A percentile compares a stretch with the other conserved stretches of the same genome.
Conservation (phyloP, 2,797 vertebrate genomes). For the Staurois parvus region DNA sequence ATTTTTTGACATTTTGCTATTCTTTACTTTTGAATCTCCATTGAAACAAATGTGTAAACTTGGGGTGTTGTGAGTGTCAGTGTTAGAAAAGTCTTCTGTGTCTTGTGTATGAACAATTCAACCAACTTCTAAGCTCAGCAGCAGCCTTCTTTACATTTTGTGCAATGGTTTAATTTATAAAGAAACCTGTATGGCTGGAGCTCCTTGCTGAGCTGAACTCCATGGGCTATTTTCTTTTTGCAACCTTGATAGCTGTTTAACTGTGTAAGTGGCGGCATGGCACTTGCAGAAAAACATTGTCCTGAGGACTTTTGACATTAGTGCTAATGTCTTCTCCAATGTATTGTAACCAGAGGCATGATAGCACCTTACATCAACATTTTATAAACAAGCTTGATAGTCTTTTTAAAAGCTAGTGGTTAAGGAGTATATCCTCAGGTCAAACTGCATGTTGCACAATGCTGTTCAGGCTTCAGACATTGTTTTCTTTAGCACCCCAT, state of each 20-base stretch:
- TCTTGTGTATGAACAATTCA: too few relatives aligned
- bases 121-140: too few relatives aligned
- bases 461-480: slow-evolving; percentile 37
- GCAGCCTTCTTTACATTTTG: too few relatives aligned
- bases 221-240: background rate
- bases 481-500: slow-evolving; percentile 52
- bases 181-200: background rate
- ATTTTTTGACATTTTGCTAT: too few relatives aligned
- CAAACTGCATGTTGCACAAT: slow-evolving; percentile 36
- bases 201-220: background rate
- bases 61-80: too few relatives aligned
- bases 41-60: too few relatives aligned
- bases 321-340: slow-evolving; percentile 26
- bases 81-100: too few relatives aligned
- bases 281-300: slow-evolving; percentile 18
- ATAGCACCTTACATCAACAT: slow-evolving; percentile 52
- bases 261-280: background rate
- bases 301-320: slow-evolving; percentile 18
- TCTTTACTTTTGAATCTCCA: too few relatives aligned
- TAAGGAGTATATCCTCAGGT: slow-evolving; percentile 38
- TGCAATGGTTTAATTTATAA: background rate
- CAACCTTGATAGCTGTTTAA: slow-evolving; percentile 5
- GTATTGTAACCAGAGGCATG: slow-evolving; percentile 10
- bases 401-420: slow-evolving; percentile 42
- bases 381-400: slow-evolving; percentile 28